These are phyloP conservation scores for Teleogryllus oceanicus DNA, from an alignment of 2,888 invertebrate species.

Conservation along the genomic window DNA sequence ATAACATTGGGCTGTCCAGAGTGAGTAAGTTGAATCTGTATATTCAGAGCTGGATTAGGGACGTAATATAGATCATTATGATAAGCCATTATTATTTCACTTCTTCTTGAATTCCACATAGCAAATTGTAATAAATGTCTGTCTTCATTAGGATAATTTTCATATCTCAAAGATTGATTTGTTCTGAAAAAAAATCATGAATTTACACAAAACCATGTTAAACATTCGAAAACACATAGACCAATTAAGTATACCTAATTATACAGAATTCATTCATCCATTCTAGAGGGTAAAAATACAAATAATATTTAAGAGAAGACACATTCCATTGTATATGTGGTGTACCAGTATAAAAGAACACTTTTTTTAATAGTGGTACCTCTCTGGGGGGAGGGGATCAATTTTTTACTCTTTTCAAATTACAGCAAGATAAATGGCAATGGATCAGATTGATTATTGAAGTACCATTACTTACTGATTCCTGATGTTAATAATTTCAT, in stretches of 20 bases:
- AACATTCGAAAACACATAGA: neutral
- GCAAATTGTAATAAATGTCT: constrained; percentile 59
- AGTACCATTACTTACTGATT: constrained; percentile 48
- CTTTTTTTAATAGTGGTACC: neutral
- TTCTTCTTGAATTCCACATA: constrained; percentile 73
- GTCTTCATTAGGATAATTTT: constrained; percentile 46
- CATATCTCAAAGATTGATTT: constrained; percentile 46
- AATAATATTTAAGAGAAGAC: neutral
- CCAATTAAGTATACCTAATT: neutral
- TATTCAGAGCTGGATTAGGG: constrained; percentile 51
- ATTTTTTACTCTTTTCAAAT: neutral
- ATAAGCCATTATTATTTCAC: constrained; percentile 66
- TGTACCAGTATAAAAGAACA: neutral
- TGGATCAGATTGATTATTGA: no score
- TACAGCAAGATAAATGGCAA: neutral
- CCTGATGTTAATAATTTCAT: constrained; percentile 57
- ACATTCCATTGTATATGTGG: no score
- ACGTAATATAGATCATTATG: constrained; percentile 75
- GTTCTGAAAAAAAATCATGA: constrained; percentile 22
- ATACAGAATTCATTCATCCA: neutral
- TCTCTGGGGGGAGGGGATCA: neutral
- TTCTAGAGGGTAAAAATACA: neutral
- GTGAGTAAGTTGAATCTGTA: constrained; percentile 53
- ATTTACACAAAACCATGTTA: neutral
- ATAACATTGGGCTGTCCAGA: constrained; percentile 60